Evolutionary conservation across 2,797 vertebrate genomes (phyloP).

Genomic region (Martes flavigula): DNA sequence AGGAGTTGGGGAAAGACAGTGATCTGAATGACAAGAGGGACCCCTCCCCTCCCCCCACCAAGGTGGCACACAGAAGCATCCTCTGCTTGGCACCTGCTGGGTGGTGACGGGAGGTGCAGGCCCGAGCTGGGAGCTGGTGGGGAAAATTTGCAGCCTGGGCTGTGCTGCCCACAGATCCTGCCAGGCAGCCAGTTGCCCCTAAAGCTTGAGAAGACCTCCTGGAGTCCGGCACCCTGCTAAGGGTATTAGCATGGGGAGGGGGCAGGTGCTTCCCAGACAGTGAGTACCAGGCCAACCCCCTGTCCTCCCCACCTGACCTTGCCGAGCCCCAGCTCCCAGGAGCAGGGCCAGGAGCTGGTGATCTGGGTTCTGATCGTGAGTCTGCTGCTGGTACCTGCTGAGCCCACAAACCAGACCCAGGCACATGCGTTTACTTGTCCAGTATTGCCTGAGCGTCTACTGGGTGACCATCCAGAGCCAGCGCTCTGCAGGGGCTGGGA

Average conservation of each 20-base stretch:
- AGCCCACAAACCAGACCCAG: not conserved
- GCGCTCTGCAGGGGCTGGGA: not conserved
- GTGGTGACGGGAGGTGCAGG: not conserved
- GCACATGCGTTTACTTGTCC: not conserved
- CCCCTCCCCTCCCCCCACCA: not conserved
- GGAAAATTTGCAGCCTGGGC: not conserved
- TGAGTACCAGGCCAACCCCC: not conserved
- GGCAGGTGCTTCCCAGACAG: not conserved
- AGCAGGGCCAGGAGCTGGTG: not conserved
- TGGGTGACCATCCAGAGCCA: not conserved
- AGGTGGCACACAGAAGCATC: accelerated
- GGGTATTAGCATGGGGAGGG: not conserved
- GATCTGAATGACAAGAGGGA: not conserved
- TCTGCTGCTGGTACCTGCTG: not conserved
- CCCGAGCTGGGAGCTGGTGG: not conserved
- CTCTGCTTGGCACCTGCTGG: not conserved
- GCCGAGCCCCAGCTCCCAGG: not conserved
- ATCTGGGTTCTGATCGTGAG: not conserved
- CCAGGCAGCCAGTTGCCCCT: no score
- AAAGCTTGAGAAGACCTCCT: not conserved
- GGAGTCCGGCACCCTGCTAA: not conserved
- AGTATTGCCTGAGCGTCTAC: not conserved
- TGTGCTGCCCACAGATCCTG: not conserved
- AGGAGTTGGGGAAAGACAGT: not conserved
- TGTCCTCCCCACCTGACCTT: not conserved